Percentiles rank a stretch among this genome's conserved stretches.
phyloP scores from a whole-genome alignment of 2,888 invertebrate species.

The Polydrusus pterygomalis region DNA sequence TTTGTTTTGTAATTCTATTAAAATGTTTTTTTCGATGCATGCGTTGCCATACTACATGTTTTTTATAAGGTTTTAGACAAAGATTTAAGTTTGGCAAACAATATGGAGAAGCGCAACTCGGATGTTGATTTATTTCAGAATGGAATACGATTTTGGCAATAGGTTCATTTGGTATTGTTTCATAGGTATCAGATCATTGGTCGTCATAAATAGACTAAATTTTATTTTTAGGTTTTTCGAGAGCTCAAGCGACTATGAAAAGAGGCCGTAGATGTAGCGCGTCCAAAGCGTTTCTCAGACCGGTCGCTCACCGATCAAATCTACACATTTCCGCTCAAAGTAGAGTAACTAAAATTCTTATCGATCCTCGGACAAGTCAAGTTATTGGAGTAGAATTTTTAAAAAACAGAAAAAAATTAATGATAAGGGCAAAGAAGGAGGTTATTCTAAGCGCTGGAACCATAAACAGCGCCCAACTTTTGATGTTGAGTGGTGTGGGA shows the following conservation, averaged over 20 bases:
- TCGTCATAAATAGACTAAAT: no score
- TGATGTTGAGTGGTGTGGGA: conserved; percentile 90
- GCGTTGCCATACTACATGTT: no score
- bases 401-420: conserved; percentile 74
- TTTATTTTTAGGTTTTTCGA: conserved; percentile 77
- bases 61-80: no score
- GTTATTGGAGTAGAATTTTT: conserved; percentile 82
- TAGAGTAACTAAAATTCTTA: conserved; percentile 80
- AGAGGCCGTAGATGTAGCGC: conserved; percentile 86
- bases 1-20: no score
- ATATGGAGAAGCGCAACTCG: no score
- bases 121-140: no score
- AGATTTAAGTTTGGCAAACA: no score
- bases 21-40: no score
- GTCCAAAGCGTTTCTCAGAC: conserved; percentile 85
- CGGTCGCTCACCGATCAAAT: conserved; percentile 79
- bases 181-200: no score
- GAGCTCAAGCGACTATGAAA: conserved; percentile 82
- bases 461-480: conserved; percentile 88
- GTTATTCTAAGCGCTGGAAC: conserved; percentile 87
- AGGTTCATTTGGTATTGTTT: no score
- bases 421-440: conserved; percentile 80
- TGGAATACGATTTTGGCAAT: no score
- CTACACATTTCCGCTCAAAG: conserved; percentile 82
- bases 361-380: conserved; percentile 77